phyloP scores from a whole-genome alignment of 2,113 vertebrate species.

The Gadus chalcogrammus region DNA sequence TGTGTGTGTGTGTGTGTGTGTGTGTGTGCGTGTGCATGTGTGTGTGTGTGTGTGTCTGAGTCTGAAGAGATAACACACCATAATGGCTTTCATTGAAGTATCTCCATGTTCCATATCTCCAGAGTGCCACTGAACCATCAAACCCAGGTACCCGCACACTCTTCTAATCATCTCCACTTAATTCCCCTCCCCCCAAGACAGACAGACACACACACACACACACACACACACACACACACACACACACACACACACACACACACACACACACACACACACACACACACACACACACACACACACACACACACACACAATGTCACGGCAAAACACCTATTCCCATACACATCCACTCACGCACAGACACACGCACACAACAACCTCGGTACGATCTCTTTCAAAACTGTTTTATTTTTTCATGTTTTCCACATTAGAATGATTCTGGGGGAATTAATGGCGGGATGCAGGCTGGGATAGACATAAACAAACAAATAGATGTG shows the following conservation, averaged over 20 bases:
- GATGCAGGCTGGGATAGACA: too few species aligned
- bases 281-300: too few species aligned
- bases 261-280: slow-evolving; percentile 9
- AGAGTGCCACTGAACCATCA: slow-evolving; percentile 68
- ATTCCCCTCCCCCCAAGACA: slow-evolving; percentile 60
- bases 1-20: background rate
- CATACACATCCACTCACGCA: background rate
- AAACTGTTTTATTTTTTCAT: too few species aligned
- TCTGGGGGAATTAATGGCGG: too few species aligned
- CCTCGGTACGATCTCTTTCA: slow-evolving; percentile 2
- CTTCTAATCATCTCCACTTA: slow-evolving; percentile 66
- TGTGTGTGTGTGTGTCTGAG: slow-evolving; percentile 6
- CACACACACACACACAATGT: too few species aligned
- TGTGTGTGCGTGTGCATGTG: slow-evolving; percentile 6
- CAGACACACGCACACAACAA: background rate
- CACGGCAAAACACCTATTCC: too few species aligned
- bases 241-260: too few species aligned
- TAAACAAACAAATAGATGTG: too few species aligned
- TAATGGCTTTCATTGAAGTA: slow-evolving; percentile 71
- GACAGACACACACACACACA: slow-evolving; percentile 17
- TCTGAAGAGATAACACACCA: slow-evolving; percentile 57
- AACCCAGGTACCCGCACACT: slow-evolving; percentile 69
- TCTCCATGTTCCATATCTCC: slow-evolving; percentile 51
- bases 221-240: too few species aligned
- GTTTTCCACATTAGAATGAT: too few species aligned